These are phyloP conservation scores for Lochmaea capreae DNA, from an alignment of 2,888 invertebrate species.

Conservation along the genomic window DNA sequence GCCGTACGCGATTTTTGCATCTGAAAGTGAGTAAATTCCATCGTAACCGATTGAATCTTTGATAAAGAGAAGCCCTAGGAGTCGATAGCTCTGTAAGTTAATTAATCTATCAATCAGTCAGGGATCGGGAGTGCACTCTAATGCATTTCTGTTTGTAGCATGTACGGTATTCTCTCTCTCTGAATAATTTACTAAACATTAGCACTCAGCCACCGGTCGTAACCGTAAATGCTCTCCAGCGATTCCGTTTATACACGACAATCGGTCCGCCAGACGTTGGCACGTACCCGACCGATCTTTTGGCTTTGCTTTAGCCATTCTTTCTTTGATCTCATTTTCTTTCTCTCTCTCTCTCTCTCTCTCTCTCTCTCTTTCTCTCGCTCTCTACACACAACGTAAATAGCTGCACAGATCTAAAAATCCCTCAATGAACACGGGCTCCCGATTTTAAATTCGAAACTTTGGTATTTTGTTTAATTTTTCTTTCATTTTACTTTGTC, in stretches of 20 bases:
- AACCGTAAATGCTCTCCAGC: slow-evolving; percentile 62
- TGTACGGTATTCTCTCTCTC: slow-evolving; percentile 60
- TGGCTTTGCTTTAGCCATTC: slow-evolving; percentile 41
- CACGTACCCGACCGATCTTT: slow-evolving; percentile 37
- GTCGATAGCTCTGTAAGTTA: slow-evolving; percentile 57
- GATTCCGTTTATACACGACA: slow-evolving; percentile 55
- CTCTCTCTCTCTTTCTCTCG: slow-evolving; percentile 20
- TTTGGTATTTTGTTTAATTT: slow-evolving; percentile 35
- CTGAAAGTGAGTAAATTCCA: slow-evolving; percentile 45
- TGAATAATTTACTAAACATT: slow-evolving; percentile 65
- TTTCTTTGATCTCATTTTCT: slow-evolving; percentile 47
- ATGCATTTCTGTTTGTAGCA: slow-evolving; percentile 60
- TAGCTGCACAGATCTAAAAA: slow-evolving; percentile 48
- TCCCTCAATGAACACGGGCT: slow-evolving; percentile 39
- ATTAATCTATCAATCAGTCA: slow-evolving; percentile 63
- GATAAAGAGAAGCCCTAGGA: slow-evolving; percentile 50
- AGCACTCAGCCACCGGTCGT: slow-evolving; percentile 60
- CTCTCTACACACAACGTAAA: slow-evolving; percentile 46
- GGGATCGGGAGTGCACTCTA: slow-evolving; percentile 62
- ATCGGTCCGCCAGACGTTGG: slow-evolving; percentile 43
- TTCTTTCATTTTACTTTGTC: slow-evolving; percentile 30
- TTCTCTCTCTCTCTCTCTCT: no score
- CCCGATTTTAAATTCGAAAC: slow-evolving; percentile 24
- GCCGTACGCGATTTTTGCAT: slow-evolving; percentile 48
- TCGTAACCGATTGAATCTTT: slow-evolving; percentile 50